phyloP scores from a whole-genome alignment of 37 sponge, comb jelly and placozoan genomes.

The Tethya wilhelma region DNA sequence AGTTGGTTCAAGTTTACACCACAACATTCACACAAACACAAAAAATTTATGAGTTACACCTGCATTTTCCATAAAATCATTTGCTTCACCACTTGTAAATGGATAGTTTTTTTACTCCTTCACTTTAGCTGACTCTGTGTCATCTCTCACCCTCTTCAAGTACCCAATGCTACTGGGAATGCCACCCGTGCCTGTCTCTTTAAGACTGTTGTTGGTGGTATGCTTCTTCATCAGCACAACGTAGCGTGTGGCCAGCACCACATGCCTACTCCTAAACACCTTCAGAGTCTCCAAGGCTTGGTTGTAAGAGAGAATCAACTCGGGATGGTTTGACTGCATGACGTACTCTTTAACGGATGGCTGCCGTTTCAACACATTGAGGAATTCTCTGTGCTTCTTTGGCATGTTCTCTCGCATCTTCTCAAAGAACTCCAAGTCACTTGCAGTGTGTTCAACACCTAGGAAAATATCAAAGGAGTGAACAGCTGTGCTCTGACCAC shows the following conservation, averaged over 20 bases:
- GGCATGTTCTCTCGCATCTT: slow-evolving; percentile 65
- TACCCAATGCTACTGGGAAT: slow-evolving; percentile 26
- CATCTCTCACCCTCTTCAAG: slow-evolving; percentile 55
- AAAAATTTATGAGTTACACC: too few species aligned
- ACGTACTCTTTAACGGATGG: slow-evolving; percentile 54
- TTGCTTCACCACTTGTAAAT: too few species aligned
- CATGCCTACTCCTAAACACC: slow-evolving; percentile 52
- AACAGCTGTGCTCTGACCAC: slow-evolving; percentile 66
- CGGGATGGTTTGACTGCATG: neutral
- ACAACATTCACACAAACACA: too few species aligned
- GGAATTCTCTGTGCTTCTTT: slow-evolving; percentile 53
- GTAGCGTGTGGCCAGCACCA: slow-evolving; percentile 58
- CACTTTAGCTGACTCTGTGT: slow-evolving; percentile 1
- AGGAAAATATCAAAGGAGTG: slow-evolving; percentile 58
- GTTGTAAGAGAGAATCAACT: slow-evolving; percentile 44
- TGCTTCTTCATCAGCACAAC: slow-evolving; percentile 50
- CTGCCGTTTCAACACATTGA: slow-evolving; percentile 34
- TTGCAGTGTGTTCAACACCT: slow-evolving; percentile 35
- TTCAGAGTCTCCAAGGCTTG: slow-evolving; percentile 34
- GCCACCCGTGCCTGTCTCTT: slow-evolving; percentile 68
- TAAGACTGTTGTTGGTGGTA: slow-evolving; percentile 22
- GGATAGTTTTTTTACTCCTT: neutral
- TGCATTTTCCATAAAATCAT: too few species aligned
- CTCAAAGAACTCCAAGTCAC: slow-evolving; percentile 31
- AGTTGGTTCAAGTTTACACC: too few species aligned